Evolutionary conservation across 2,888 invertebrate genomes (phyloP).

Genomic region (Eumerus sabulonum): DNA sequence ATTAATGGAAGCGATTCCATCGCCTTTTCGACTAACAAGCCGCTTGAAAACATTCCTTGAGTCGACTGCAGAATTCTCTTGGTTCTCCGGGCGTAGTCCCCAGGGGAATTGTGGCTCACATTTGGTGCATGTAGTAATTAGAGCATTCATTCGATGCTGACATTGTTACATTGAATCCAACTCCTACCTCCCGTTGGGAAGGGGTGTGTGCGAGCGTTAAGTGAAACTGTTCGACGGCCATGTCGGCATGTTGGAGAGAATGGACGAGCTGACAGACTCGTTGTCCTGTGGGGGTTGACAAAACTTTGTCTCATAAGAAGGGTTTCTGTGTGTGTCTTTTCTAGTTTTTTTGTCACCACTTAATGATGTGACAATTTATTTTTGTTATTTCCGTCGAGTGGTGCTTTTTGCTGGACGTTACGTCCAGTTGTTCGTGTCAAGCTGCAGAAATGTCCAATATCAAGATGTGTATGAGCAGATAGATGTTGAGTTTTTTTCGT

Average conservation of each 20-base stretch:
- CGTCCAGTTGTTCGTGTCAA: conserved; percentile 54
- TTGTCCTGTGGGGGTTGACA: conserved; percentile 17
- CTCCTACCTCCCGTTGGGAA: too few relatives aligned
- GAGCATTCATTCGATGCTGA: conserved; percentile 57
- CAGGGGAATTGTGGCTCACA: conserved; percentile 39
- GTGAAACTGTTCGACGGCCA: conserved; percentile 41
- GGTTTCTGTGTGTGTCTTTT: conserved; percentile 56
- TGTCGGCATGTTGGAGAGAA: conserved; percentile 42
- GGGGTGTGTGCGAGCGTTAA: too few relatives aligned
- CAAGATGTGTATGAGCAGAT: conserved; percentile 22
- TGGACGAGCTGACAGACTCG: conserved; percentile 28
- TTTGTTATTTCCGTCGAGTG: conserved; percentile 64
- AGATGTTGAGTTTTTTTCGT: conserved; percentile 32
- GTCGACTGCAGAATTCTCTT: conserved; percentile 33
- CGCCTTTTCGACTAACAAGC: conserved; percentile 72
- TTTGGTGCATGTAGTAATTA: conserved; percentile 67
- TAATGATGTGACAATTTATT: conserved; percentile 69
- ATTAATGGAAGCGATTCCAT: conserved; percentile 77
- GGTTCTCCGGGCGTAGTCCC: conserved; percentile 43
- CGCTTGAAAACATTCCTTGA: conserved; percentile 55
- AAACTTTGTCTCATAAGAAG: conserved; percentile 62
- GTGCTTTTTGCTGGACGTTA: conserved; percentile 44
- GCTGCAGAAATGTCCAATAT: conserved; percentile 44
- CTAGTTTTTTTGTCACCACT: conserved; percentile 66
- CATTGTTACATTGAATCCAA: conserved; percentile 37